phyloP scores from a whole-genome alignment of 2,113 vertebrate species.

The Plotosus lineatus region DNA sequence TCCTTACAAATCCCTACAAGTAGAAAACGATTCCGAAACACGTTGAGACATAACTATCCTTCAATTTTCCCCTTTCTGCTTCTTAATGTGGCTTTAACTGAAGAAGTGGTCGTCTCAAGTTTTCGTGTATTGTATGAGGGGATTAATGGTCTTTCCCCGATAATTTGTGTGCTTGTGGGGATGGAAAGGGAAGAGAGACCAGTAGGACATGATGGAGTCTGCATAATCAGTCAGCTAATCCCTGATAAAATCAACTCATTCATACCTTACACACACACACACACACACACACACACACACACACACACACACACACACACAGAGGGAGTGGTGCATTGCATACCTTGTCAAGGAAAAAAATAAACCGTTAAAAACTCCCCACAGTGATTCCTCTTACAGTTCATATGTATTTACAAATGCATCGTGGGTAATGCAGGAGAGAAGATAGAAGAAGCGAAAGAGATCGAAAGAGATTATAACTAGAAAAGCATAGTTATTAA shows the following conservation, averaged over 20 bases:
- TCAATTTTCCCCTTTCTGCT: not conserved
- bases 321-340: constrained; percentile 67
- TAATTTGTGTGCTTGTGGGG: not conserved
- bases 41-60: not conserved
- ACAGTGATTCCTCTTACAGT: not conserved
- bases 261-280: constrained; percentile 14
- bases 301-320: constrained; percentile 44
- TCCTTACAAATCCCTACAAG: not conserved
- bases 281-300: not conserved
- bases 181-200: not conserved
- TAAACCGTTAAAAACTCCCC: constrained; percentile 26
- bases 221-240: constrained; percentile 63
- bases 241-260: constrained; percentile 35
- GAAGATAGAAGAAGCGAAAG: not conserved
- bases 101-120: not conserved
- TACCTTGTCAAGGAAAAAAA: constrained; percentile 44
- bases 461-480: not conserved
- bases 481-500: not conserved
- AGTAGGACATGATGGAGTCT: constrained; percentile 47
- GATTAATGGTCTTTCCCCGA: not conserved
- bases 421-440: not conserved
- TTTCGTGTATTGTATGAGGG: constrained; percentile 7
- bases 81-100: not conserved
- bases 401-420: not conserved
- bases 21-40: not conserved